Conservation (phyloP, 2,888 invertebrate species). For the Oeneis ivallda region DNA sequence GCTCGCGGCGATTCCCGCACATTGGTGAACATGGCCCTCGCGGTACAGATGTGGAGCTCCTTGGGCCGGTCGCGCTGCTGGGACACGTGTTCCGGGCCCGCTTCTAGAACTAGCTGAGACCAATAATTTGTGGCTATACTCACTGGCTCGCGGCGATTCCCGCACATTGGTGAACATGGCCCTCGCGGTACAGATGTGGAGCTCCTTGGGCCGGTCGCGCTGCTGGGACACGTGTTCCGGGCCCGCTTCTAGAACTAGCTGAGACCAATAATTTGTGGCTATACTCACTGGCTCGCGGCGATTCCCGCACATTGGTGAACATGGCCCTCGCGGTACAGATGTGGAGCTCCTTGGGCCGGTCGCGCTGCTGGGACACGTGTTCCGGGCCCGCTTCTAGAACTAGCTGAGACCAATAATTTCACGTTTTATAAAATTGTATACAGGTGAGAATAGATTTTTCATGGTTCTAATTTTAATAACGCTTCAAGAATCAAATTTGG, state of each 20-base stretch:
- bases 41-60: conserved; percentile 91
- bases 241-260: conserved; percentile 90
- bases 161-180: conserved; percentile 84
- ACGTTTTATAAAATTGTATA: too few species aligned
- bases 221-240: conserved; percentile 90
- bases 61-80: conserved; percentile 95
- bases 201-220: conserved; percentile 92
- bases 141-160: conserved; percentile 66
- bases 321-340: conserved; percentile 89
- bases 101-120: conserved; percentile 88
- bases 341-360: conserved; percentile 93
- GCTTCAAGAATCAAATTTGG: too few species aligned
- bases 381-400: conserved; percentile 89
- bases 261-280: conserved; percentile 31
- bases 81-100: conserved; percentile 87
- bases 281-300: conserved; percentile 63
- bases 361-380: conserved; percentile 91
- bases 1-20: conserved; percentile 74
- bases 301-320: conserved; percentile 83
- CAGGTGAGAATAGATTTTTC: too few species aligned
- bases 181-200: conserved; percentile 92
- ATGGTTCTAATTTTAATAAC: too few species aligned
- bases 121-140: conserved; percentile 44
- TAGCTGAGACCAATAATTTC: conserved; percentile 74
- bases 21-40: conserved; percentile 85